These are phyloP conservation scores for Eupelmus urozonus DNA, from an alignment of 2,888 invertebrate species.

Conservation along the genomic window DNA sequence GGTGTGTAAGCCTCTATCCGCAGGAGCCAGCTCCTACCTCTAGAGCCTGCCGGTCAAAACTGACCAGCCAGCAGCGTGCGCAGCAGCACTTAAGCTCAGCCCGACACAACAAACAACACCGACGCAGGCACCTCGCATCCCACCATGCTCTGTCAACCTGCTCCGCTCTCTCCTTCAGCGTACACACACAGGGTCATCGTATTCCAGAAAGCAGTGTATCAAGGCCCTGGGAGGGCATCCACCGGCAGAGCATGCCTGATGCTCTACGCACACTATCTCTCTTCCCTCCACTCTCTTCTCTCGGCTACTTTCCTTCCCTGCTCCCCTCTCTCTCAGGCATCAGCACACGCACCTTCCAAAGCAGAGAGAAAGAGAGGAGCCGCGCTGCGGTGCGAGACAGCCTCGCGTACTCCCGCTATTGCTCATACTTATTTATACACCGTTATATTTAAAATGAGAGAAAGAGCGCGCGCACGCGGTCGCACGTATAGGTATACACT, in stretches of 20 bases:
- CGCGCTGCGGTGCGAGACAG: slow-evolving; percentile 63
- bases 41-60: background rate
- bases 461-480: slow-evolving; percentile 43
- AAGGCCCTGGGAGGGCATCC: slow-evolving; percentile 47
- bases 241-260: slow-evolving; percentile 21
- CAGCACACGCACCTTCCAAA: background rate
- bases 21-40: background rate
- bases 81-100: background rate
- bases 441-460: slow-evolving; percentile 78
- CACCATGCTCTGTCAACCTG: slow-evolving; percentile 12
- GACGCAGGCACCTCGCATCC: background rate
- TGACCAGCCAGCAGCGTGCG: background rate
- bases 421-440: slow-evolving; percentile 78
- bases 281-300: background rate
- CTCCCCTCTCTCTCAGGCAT: slow-evolving; percentile 5
- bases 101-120: slow-evolving; percentile 17
- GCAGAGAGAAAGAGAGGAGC: slow-evolving; percentile 47
- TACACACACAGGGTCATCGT: slow-evolving; percentile 53
- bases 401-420: slow-evolving; percentile 76
- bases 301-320: slow-evolving; percentile 4
- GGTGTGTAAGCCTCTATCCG: background rate
- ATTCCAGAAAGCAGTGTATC: slow-evolving; percentile 53
- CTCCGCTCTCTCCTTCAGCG: slow-evolving; percentile 14
- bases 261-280: background rate
- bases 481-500: background rate